Evolutionary conservation across 2,888 invertebrate species (phyloP), one percentile per base, ranked within the genome.

Genomic region (Apamea crenata): DNA sequence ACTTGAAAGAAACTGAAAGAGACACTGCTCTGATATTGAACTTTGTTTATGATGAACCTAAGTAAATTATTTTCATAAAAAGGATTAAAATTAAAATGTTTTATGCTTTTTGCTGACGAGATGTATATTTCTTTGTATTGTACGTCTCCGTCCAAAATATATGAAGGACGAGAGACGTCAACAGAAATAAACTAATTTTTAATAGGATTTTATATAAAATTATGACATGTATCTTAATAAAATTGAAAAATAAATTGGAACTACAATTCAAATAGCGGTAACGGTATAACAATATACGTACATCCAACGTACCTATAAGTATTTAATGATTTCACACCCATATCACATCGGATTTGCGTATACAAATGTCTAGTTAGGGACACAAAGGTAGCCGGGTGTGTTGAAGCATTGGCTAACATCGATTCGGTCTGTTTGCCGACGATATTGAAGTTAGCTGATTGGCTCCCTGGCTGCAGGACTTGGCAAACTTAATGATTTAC

Each of bases 401-500:
- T 93, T 92, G 93, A 92, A 91, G 91, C 91, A 90, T 86, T 89
- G 91, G 92, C 90, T 91, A 91, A 92, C 92, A 93, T 92, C 93
- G 92, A 93, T 93, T 93, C 91, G 91, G 90, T 85, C 82, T 96
- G 94, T 95, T 95, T 96, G 95, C 92, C 82, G 92, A 90, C 93
- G 92, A 93, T 95, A 95, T 95, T 95, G 95, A 91, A 94, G 92
- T 95, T 95, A 94, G 95, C 95, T 94, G 95, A 94, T 95, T 95
- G 95, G 95, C 95, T 95, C 93, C 86, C 91, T 89, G 91, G 90
- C 91, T 90, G 91, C 86, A 87, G 90, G 91, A 92, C 91, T 92
- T 91, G 87, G 88, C 88, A 88, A 92, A 93, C 92, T 92, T 91
- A 89, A 91, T 90, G 85, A 90, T 89, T 90, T 91, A 83, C 80